Evolutionary conservation across 2,888 invertebrate genomes (phyloP).

Genomic region (Amaurobius ferox): DNA sequence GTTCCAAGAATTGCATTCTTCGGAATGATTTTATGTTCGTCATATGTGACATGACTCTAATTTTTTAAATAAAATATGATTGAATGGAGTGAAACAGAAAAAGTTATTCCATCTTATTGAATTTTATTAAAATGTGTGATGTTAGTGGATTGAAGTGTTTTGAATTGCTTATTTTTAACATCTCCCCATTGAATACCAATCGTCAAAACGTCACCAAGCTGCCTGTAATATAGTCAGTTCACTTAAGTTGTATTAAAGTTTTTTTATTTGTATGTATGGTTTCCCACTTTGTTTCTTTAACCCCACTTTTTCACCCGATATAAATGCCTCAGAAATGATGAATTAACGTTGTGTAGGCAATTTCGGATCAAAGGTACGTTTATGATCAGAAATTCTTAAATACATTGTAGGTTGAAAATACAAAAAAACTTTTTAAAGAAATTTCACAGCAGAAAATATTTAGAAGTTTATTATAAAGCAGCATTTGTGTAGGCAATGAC

Average conservation of each 20-base stretch:
- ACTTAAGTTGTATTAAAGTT: slow-evolving; percentile 51
- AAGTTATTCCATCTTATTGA: not conserved
- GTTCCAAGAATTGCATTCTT: not conserved
- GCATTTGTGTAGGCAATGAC: too few relatives aligned
- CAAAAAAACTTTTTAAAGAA: too few relatives aligned
- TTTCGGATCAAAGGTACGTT: too few relatives aligned
- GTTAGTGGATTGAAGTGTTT: not conserved
- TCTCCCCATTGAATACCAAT: slow-evolving; percentile 26
- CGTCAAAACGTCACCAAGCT: slow-evolving; percentile 60
- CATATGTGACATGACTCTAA: not conserved
- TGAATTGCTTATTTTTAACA: slow-evolving; percentile 41
- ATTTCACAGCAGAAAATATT: too few relatives aligned
- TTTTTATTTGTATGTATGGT: slow-evolving; percentile 24
- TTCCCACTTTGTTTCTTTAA: not conserved
- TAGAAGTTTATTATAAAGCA: too few relatives aligned
- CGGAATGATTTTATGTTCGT: not conserved
- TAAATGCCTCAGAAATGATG: too few relatives aligned
- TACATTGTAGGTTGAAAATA: too few relatives aligned
- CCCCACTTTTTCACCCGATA: too few relatives aligned
- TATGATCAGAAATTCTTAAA: too few relatives aligned
- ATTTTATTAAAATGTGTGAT: not conserved
- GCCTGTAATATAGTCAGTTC: slow-evolving; percentile 64
- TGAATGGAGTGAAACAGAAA: not conserved
- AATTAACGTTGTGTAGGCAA: too few relatives aligned
- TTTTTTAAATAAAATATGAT: not conserved